Evolutionary conservation across 2,113 vertebrate genomes (phyloP).

Genomic region (Toxotes chatareus): DNA sequence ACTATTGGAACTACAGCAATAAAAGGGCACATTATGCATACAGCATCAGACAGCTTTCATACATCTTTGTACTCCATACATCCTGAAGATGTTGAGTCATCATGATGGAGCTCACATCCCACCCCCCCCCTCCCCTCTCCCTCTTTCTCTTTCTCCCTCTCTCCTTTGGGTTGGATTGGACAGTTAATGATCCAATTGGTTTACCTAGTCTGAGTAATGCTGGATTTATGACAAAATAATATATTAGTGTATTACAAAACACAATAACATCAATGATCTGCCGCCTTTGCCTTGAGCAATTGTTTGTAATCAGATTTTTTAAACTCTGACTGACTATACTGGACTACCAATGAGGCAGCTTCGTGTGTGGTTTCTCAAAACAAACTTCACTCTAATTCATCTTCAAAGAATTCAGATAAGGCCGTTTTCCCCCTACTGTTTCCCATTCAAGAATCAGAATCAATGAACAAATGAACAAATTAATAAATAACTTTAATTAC

Average conservation of each 20-base stretch:
- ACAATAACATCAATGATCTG: conserved; percentile 21
- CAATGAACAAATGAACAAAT: background rate
- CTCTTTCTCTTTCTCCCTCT: background rate
- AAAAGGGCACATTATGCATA: conserved; percentile 52
- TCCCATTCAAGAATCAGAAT: background rate
- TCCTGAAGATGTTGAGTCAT: conserved; percentile 59
- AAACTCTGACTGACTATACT: background rate
- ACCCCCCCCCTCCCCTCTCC: conserved; percentile 2
- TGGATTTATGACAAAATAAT: conserved; percentile 49
- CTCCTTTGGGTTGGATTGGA: conserved; percentile 4
- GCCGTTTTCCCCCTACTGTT: background rate
- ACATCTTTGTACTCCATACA: conserved; percentile 49
- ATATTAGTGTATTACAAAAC: conserved; percentile 30
- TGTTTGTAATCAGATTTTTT: conserved; percentile 9
- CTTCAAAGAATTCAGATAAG: background rate
- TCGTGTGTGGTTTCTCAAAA: background rate
- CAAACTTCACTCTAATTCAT: background rate
- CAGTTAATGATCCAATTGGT: conserved; percentile 18
- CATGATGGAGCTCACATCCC: conserved; percentile 27
- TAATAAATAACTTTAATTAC: background rate
- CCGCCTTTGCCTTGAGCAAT: conserved; percentile 5
- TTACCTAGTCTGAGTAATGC: conserved; percentile 29
- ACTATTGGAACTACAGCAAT: conserved; percentile 51
- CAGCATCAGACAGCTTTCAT: conserved; percentile 56
- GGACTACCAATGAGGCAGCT: background rate